phyloP scores from a whole-genome alignment of 2,113 vertebrate species.

The Polypterus senegalus region DNA sequence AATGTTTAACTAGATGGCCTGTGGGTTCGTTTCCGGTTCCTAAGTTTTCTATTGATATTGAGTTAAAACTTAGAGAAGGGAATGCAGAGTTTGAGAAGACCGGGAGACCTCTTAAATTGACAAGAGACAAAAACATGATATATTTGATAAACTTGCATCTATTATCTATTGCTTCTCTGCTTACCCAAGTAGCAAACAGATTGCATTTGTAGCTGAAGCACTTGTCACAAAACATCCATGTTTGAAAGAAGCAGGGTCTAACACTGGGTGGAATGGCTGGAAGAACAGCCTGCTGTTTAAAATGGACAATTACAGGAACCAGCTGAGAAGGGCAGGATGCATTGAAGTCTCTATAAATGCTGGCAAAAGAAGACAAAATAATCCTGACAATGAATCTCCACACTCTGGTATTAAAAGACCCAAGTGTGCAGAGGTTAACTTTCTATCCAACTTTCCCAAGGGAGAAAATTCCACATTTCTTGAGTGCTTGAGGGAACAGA shows the following conservation, averaged over 20 bases:
- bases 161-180: constrained; percentile 24
- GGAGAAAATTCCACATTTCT: constrained; percentile 20
- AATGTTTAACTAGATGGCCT: constrained; percentile 19
- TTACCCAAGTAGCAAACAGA: constrained; percentile 21
- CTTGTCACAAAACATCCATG: constrained; percentile 14
- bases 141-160: constrained; percentile 21
- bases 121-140: constrained; percentile 23
- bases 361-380: constrained; percentile 19
- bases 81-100: constrained; percentile 23
- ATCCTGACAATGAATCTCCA: constrained; percentile 19
- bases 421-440: constrained; percentile 21
- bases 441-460: constrained; percentile 22
- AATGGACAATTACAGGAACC: constrained; percentile 20
- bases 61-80: constrained; percentile 24
- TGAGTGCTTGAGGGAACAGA: constrained; percentile 14
- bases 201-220: constrained; percentile 16
- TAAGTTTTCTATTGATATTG: constrained; percentile 21
- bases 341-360: constrained; percentile 21
- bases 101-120: too few species aligned
- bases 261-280: constrained; percentile 22
- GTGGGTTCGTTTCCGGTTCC: constrained; percentile 18
- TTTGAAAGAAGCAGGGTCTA: constrained; percentile 16
- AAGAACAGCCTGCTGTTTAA: constrained; percentile 24
- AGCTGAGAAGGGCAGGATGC: constrained; percentile 19
- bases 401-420: constrained; percentile 14